Base-by-base conservation (phyloP, 2,113 vertebrate genomes). In the Thryonomys swinderianus region DNA sequence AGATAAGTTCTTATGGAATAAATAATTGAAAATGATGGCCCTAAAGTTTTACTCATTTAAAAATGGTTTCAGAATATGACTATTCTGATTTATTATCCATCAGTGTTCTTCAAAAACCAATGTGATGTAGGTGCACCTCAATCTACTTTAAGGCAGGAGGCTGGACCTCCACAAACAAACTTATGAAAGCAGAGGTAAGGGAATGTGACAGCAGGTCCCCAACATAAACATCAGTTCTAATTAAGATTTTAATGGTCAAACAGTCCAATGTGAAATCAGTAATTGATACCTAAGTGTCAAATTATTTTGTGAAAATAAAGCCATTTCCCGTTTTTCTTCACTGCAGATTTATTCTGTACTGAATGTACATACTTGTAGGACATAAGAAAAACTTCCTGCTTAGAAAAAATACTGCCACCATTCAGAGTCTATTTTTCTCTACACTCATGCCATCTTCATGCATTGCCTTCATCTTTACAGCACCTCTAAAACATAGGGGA, bases 271-370 rank as follows among this genome's bases (percentile, higher is more conserved):
- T 90, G 71, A 90, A 92, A 79, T 37, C 30, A 78, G 59, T 82
- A 69, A 27, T 23, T 86, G 88, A 71, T 95, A 69, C 82, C 92
- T 95, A 61, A 90, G 81, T 78, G 25, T 69, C 78, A 88, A 82
- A 88, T 80, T 88, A 64, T 88, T 45, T 95, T 93, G 45, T 64
- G 79, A 83, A 92, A 57, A 57, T 88, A 45, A 85, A 76, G n/a
- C 53, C 18, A 85, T 78, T 59, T 45, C 45, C 23, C 76, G 48
- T 23, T 30, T 42, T 45, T 48, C 48, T 45, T 66, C 57, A 84
- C 85, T 85, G 30, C 62, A 32, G 62, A 74, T 25, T 45, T 30
- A 59, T 80, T 95, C 81, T 48, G 32, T 88, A 73, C 69, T 76
- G 57, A 94, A 20, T 48, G 7, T 45, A 81, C 80, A 88, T 18